Evolutionary conservation across 1,140 invertebrate genomes (phyloP).

Genomic region (Leguminivora glycinivorella): DNA sequence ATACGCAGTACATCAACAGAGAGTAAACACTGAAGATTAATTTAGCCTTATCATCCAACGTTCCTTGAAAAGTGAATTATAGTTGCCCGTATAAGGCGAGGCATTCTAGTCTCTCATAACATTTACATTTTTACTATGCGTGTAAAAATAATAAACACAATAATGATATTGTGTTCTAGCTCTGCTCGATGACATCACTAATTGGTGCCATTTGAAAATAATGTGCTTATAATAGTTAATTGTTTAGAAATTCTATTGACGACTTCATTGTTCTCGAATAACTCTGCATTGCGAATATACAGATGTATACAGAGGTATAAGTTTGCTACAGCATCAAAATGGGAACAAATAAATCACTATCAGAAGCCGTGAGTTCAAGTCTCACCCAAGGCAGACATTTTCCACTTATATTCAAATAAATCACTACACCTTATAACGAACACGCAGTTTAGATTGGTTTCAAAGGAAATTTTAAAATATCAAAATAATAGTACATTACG

Average conservation of each 20-base stretch:
- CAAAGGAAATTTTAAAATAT: no score
- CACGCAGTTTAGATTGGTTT: no score
- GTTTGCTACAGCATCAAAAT: neutral
- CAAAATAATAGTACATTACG: no score
- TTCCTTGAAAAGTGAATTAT: neutral
- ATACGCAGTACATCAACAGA: neutral
- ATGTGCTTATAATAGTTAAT: neutral
- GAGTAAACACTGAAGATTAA: neutral
- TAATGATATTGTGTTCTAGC: neutral
- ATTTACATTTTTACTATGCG: neutral
- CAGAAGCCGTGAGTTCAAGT: no score
- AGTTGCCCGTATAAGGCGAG: neutral
- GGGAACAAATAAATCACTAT: no score
- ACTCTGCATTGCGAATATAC: neutral
- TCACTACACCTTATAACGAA: no score
- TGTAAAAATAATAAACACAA: neutral
- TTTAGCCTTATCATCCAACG: neutral
- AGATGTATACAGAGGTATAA: neutral
- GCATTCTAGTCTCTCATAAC: neutral
- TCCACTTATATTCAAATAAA: no score
- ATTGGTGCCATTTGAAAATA: slow-evolving; percentile 1
- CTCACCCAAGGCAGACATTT: no score
- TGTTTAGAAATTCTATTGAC: neutral
- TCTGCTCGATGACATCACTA: slow-evolving; percentile 2
- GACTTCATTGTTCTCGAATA: neutral